Evolutionary conservation across 2,113 vertebrate species (phyloP).

Genomic region (Mellivora capensis): DNA sequence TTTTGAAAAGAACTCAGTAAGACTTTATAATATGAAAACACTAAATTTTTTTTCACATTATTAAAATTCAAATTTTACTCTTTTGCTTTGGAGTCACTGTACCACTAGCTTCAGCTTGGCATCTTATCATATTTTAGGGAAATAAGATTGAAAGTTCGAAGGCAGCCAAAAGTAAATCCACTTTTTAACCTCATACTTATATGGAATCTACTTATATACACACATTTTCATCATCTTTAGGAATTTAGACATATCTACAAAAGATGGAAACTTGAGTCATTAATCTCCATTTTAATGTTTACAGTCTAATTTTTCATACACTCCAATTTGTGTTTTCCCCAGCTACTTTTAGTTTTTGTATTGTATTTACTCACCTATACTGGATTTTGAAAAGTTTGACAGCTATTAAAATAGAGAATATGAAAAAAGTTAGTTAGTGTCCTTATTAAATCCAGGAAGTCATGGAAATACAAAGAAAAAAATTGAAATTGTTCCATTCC

Average conservation of each 20-base stretch:
- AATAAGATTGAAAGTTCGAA: not conserved
- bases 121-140: not conserved
- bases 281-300: not conserved
- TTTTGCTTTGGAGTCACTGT: not conserved
- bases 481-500: constrained; percentile 18
- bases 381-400: constrained; percentile 54
- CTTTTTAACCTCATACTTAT: not conserved
- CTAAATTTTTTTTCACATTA: not conserved
- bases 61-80: not conserved
- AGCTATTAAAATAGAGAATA: constrained; percentile 57
- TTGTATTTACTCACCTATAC: constrained; percentile 45
- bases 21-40: not conserved
- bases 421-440: constrained; percentile 40
- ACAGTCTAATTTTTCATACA: not conserved
- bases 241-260: not conserved
- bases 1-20: not conserved
- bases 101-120: not conserved
- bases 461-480: constrained; percentile 54
- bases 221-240: not conserved
- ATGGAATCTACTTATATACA: not conserved
- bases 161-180: not conserved
- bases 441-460: constrained; percentile 48
- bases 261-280: not conserved
- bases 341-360: not conserved
- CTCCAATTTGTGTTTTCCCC: constrained; percentile 10